Evolutionary conservation across 2,113 vertebrate species (phyloP).

Genomic region (Desmodus rotundus): DNA sequence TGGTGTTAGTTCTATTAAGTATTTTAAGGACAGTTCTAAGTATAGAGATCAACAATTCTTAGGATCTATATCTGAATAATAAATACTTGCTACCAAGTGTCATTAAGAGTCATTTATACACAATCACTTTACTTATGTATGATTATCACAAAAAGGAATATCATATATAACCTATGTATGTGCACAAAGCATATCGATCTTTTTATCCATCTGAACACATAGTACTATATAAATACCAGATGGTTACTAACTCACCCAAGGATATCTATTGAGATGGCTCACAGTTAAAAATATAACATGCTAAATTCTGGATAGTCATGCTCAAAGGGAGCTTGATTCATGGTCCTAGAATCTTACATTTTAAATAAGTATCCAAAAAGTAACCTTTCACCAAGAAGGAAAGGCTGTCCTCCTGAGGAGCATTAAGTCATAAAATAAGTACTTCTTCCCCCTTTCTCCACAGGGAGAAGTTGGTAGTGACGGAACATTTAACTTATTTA

Average conservation of each 20-base stretch:
- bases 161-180: not conserved
- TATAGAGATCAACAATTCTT: not conserved
- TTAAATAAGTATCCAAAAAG: conserved; percentile 32
- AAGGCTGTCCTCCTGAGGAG: not conserved
- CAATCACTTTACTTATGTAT: not conserved
- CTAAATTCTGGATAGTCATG: not conserved
- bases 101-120: not conserved
- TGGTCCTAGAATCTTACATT: conserved; percentile 7
- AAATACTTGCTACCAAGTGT: not conserved
- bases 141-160: not conserved
- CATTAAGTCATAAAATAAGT: not conserved
- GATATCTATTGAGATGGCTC: not conserved
- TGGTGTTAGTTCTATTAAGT: not conserved
- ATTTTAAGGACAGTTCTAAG: not conserved
- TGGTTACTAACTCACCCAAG: not conserved
- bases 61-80: not conserved
- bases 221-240: not conserved
- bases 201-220: not conserved
- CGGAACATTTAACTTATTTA: not conserved
- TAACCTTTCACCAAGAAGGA: conserved; percentile 27
- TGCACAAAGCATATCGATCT: not conserved
- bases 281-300: not conserved
- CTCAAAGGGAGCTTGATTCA: conserved; percentile 36
- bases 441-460: not conserved
- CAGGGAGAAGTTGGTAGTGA: not conserved